Evolutionary conservation across 2,888 invertebrate genomes (phyloP).

Genomic region (Bugula neritina): DNA sequence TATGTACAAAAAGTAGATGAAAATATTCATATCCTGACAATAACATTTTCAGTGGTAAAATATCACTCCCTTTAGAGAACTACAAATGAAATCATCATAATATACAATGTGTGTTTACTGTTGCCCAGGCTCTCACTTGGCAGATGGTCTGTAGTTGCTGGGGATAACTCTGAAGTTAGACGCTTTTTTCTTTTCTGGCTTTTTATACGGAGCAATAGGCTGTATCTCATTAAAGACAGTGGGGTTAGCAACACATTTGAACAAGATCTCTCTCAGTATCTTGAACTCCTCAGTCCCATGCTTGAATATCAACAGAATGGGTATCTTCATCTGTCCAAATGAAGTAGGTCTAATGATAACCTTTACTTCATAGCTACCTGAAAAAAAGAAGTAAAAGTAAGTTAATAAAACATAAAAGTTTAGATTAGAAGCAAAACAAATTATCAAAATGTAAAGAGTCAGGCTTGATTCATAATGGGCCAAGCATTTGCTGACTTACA

Average conservation of each 20-base stretch:
- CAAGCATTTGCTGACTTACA: too few relatives aligned
- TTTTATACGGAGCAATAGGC: not conserved
- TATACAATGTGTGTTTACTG: too few relatives aligned
- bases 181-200: not conserved
- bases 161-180: not conserved
- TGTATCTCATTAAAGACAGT: not conserved
- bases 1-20: not conserved
- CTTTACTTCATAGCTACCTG: not conserved
- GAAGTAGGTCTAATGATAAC: not conserved
- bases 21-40: not conserved
- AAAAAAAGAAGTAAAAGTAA: not conserved
- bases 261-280: conserved; percentile 8
- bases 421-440: too few relatives aligned
- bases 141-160: not conserved
- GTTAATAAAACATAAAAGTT: too few relatives aligned
- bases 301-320: not conserved
- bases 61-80: too few relatives aligned
- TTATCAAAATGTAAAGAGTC: too few relatives aligned
- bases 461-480: too few relatives aligned
- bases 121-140: too few relatives aligned
- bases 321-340: not conserved
- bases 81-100: too few relatives aligned
- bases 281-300: not conserved
- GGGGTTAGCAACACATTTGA: not conserved
- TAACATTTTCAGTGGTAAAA: too few relatives aligned